phyloP scores from a whole-genome alignment of 2,113 vertebrate species.

The Chinchilla lanigera region DNA sequence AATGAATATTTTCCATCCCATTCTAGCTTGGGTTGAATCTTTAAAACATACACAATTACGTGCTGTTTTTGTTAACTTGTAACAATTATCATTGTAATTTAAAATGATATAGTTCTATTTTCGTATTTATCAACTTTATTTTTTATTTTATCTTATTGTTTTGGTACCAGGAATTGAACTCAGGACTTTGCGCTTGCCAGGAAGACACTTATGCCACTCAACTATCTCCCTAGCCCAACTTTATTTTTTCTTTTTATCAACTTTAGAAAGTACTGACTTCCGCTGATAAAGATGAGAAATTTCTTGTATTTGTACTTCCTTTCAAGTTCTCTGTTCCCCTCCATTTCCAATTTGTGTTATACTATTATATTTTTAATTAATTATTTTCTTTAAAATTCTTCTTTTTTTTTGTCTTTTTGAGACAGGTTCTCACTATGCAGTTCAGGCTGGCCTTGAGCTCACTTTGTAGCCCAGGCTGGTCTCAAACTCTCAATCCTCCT shows the following conservation, averaged over 20 bases:
- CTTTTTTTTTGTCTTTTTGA: no score
- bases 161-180: no score
- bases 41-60: not conserved
- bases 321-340: not conserved
- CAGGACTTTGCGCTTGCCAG: no score
- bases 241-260: not conserved
- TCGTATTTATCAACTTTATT: not conserved
- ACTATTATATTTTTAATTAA: not conserved
- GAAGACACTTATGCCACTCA: no score
- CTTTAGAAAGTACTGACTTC: not conserved
- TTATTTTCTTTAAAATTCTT: not conserved
- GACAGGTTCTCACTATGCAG: no score
- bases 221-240: no score
- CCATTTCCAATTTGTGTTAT: not conserved
- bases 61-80: not conserved
- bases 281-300: not conserved
- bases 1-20: not conserved
- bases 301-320: not conserved
- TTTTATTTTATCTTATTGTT: no score
- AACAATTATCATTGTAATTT: not conserved
- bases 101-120: conserved; percentile 6
- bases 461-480: no score
- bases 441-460: no score
- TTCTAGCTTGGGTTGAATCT: not conserved
- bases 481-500: no score